These are phyloP conservation scores for Alethe castanea DNA, from an alignment of 2,113 vertebrate genomes.

Conservation along the genomic window DNA sequence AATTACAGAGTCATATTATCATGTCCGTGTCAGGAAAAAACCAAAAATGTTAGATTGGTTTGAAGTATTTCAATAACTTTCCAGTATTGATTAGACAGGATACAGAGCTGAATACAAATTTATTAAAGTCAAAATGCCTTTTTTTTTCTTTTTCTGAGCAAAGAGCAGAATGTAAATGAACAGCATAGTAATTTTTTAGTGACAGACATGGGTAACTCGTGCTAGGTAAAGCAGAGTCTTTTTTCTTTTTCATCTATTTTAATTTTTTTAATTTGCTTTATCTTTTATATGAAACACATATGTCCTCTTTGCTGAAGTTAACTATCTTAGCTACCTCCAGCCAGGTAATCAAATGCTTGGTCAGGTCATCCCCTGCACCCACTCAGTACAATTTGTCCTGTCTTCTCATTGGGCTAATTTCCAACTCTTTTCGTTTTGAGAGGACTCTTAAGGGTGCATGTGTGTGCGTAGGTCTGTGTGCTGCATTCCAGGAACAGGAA, in stretches of 20 bases:
- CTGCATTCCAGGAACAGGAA: background rate
- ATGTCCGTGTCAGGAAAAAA: background rate
- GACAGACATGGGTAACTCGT: background rate
- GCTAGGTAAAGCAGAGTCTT: background rate
- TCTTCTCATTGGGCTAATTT: background rate
- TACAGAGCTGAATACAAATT: background rate
- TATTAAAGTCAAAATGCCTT: background rate
- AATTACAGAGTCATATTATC: background rate
- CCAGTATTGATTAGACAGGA: background rate
- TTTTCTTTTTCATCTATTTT: background rate
- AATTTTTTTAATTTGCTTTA: background rate
- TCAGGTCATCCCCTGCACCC: background rate
- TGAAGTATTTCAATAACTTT: background rate
- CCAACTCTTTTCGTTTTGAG: background rate
- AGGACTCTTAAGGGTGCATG: background rate
- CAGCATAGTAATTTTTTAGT: background rate
- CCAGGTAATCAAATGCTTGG: background rate
- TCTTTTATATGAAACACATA: background rate
- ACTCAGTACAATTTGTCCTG: accelerated
- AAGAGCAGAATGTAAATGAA: background rate
- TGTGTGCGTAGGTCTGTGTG: background rate
- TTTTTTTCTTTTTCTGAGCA: background rate
- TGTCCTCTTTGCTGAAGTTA: background rate
- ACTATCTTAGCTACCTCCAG: background rate
- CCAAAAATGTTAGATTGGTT: background rate